Conservation (phyloP, 2,888 invertebrate genomes). For the Tenthredo distinguenda region DNA sequence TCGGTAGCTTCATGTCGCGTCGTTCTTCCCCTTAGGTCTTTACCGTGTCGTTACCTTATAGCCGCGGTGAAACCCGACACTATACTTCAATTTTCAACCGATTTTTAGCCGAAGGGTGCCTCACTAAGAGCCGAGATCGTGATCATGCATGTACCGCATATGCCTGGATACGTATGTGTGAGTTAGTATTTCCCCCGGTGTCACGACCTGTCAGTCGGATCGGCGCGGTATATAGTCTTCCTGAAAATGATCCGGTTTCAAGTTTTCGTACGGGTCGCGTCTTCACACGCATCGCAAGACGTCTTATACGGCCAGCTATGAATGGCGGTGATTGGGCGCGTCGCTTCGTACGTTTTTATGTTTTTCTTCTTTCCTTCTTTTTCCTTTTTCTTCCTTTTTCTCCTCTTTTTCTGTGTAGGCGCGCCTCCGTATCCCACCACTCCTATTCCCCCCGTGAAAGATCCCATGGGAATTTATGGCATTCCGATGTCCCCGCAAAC, state of each 20-base stretch:
- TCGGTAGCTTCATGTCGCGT: conserved; percentile 15
- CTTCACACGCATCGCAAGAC: conserved; percentile 46
- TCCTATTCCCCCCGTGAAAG: conserved; percentile 54
- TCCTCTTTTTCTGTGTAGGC: conserved; percentile 25
- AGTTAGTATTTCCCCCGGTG: conserved; percentile 4
- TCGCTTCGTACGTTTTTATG: conserved; percentile 29
- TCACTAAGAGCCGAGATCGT: conserved; percentile 23
- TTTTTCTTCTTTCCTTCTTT: conserved; percentile 36
- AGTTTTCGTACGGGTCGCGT: conserved; percentile 45
- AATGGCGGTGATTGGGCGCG: conserved; percentile 50
- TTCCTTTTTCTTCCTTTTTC: conserved; percentile 52
- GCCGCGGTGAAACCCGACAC: conserved; percentile 47
- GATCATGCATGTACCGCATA: too few relatives aligned
- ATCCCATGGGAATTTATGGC: conserved; percentile 67
- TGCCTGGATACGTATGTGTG: not conserved
- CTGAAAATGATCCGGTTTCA: conserved; percentile 52
- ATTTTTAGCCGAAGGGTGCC: conserved; percentile 43
- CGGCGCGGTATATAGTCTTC: conserved; percentile 20
- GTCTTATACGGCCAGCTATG: conserved; percentile 26
- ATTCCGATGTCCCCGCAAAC: conserved; percentile 65
- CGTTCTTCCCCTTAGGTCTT: not conserved
- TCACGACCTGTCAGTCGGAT: conserved; percentile 50
- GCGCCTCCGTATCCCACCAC: conserved; percentile 45
- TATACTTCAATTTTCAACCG: conserved; percentile 41
- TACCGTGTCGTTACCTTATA: conserved; percentile 14